phyloP scores from a whole-genome alignment of 2,888 invertebrate genomes.

The Tetheella fluctuosa region DNA sequence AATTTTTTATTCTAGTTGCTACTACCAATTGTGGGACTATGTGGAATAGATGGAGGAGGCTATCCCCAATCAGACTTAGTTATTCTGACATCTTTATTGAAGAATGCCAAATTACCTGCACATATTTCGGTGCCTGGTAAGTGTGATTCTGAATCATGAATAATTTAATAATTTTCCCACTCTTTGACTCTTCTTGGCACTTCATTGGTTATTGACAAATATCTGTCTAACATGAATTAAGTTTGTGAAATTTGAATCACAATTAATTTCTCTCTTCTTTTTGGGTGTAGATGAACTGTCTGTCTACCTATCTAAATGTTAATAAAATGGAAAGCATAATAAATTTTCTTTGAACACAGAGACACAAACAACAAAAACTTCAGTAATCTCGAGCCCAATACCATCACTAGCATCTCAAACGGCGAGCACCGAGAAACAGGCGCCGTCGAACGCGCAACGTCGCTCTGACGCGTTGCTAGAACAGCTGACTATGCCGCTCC shows the following conservation, averaged over 20 bases:
- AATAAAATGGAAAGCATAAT: constrained; percentile 8
- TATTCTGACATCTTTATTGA: constrained; percentile 90
- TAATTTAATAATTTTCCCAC: background rate
- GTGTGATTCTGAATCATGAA: background rate
- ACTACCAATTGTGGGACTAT: constrained; percentile 88
- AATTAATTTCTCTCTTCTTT: too few relatives aligned
- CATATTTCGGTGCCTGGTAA: constrained; percentile 71
- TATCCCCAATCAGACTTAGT: constrained; percentile 90
- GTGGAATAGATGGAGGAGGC: constrained; percentile 86
- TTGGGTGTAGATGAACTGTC: too few relatives aligned
- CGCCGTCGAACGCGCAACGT: constrained; percentile 69
- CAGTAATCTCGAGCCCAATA: constrained; percentile 71
- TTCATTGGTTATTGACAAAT: too few relatives aligned
- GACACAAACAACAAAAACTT: constrained; percentile 68
- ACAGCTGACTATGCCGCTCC: constrained; percentile 72
- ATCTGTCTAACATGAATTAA: too few relatives aligned
- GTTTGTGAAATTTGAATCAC: too few relatives aligned
- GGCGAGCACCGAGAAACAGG: constrained; percentile 65
- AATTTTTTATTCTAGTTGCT: constrained; percentile 79
- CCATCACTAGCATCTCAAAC: constrained; percentile 72
- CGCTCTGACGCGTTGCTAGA: constrained; percentile 76
- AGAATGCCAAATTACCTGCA: constrained; percentile 88
- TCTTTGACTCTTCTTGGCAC: background rate
- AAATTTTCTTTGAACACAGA: constrained; percentile 42
- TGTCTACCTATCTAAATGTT: too few relatives aligned